Evolutionary conservation across 64 coral and sea anemone species (phyloP).

Genomic region (Orbicella faveolata): DNA sequence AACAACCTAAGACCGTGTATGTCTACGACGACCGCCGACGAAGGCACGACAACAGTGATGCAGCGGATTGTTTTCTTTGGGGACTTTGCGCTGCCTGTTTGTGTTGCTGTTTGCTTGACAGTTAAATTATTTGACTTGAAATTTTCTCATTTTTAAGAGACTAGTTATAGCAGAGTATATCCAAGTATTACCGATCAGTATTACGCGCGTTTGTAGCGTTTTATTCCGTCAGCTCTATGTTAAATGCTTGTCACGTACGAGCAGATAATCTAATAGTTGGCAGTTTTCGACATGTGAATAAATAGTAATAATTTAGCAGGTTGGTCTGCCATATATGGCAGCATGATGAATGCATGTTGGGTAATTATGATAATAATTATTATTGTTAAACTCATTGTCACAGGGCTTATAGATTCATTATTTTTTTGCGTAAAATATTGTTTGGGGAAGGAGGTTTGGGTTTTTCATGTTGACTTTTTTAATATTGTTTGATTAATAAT

Average conservation of each 20-base stretch:
- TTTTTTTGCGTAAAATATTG: too few species aligned
- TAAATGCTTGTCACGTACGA: too few species aligned
- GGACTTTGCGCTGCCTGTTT: slow-evolving; percentile 58
- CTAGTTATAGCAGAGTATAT: background rate
- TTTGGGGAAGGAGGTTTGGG: background rate
- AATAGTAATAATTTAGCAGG: background rate
- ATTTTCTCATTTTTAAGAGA: background rate
- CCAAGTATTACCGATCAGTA: too few species aligned
- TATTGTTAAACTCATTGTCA: too few species aligned
- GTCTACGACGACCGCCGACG: slow-evolving; percentile 46
- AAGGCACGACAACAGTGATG: slow-evolving; percentile 11
- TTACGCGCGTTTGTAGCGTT: too few species aligned
- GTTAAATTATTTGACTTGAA: background rate
- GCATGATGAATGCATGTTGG: background rate
- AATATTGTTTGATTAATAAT: too few species aligned
- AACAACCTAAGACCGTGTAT: slow-evolving; percentile 73
- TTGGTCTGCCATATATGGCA: background rate
- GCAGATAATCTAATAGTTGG: background rate
- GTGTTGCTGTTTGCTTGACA: slow-evolving; percentile 65
- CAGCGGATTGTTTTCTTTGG: slow-evolving; percentile 41
- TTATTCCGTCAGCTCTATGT: too few species aligned
- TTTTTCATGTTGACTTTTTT: too few species aligned
- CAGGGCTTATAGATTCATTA: too few species aligned
- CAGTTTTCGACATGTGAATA: background rate
- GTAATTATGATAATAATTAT: background rate